These are phyloP conservation scores for Gila orcuttii DNA, from an alignment of 2,113 vertebrate genomes.

Conservation along the genomic window DNA sequence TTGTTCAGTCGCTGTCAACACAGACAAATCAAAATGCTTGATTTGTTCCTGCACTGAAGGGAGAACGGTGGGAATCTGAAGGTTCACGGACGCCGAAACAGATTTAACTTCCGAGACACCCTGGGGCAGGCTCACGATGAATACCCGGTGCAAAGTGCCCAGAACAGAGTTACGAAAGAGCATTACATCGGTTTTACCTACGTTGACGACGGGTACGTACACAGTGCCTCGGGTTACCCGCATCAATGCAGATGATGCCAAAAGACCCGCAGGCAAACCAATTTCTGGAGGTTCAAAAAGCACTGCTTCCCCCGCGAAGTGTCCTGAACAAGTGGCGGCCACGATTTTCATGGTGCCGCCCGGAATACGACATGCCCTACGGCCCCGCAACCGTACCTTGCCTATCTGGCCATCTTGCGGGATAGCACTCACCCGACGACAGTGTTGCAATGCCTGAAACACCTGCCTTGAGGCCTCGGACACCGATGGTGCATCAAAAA, in stretches of 20 bases:
- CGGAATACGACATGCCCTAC: neutral
- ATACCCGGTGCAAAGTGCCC: neutral
- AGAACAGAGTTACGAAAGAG: neutral
- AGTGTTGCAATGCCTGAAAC: no score
- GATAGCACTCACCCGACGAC: no score
- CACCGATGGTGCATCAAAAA: no score
- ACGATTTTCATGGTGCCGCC: slow-evolving; percentile 24
- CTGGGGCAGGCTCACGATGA: neutral
- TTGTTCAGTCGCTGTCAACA: no score
- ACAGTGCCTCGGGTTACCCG: neutral
- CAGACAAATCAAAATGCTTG: no score
- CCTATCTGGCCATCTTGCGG: no score
- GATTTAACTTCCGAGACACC: neutral
- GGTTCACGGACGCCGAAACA: neutral
- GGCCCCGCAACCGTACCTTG: no score
- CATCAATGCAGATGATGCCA: neutral
- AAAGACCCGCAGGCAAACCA: slow-evolving; percentile 23
- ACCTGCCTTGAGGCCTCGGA: no score
- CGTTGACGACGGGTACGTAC: slow-evolving; percentile 32
- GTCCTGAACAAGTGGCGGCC: neutral
- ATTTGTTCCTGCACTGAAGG: neutral
- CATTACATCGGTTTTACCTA: slow-evolving; percentile 8
- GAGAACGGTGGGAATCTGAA: neutral
- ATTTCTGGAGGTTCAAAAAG: slow-evolving; percentile 14
- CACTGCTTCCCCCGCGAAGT: neutral